Evolutionary conservation across 2,113 vertebrate genomes (phyloP).

Genomic region (rabbit (Oryctolagus cuniculus)): mOryCun1.1 NC_091433.1:136545501-136546000

Average conservation of each 20-base stretch:
- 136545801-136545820: neutral
- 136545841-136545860: neutral
- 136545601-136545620: neutral
- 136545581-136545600: neutral
- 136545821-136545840: neutral
- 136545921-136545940: neutral
- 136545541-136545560: neutral
- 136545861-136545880: neutral
- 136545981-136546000: neutral
- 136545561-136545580: conserved; percentile 26
- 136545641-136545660: neutral
- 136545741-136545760: neutral
- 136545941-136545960: neutral
- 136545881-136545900: neutral
- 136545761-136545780: neutral
- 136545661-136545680: neutral
- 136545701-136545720: neutral
- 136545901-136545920: no score
- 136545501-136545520: neutral
- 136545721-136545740: neutral
- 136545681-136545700: neutral
- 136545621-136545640: neutral
- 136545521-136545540: neutral
- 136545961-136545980: neutral
- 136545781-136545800: neutral